These are phyloP conservation scores for Gavialis gangeticus DNA, from an alignment of 2,113 vertebrate species.

Conservation along the genomic window DNA sequence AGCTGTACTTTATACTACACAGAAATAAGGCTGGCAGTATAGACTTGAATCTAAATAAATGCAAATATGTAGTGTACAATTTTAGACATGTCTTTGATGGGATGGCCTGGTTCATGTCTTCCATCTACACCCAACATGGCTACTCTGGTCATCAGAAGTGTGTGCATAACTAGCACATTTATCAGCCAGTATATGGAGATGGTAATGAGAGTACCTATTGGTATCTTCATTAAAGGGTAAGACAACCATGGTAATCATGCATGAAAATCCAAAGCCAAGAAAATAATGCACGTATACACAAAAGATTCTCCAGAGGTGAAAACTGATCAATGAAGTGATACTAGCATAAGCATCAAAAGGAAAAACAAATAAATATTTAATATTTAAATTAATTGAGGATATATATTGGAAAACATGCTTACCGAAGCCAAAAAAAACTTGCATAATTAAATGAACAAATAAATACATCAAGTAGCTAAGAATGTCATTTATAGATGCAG, in stretches of 20 bases:
- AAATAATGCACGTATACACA: not conserved
- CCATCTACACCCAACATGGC: not conserved
- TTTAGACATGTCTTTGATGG: not conserved
- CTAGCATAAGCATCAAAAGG: not conserved
- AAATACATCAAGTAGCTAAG: slow-evolving; percentile 18
- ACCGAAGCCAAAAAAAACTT: not conserved
- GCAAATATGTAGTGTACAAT: too few species aligned
- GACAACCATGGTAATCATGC: not conserved
- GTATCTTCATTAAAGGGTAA: not conserved
- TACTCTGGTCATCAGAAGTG: not conserved
- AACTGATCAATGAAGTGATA: not conserved
- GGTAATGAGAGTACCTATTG: not conserved
- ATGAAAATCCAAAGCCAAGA: not conserved
- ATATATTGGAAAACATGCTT: not conserved
- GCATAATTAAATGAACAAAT: slow-evolving; percentile 2
- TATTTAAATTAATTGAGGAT: not conserved
- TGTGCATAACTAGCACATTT: not conserved
- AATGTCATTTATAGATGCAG: not conserved
- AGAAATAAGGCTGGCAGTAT: too few species aligned
- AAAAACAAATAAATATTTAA: not conserved
- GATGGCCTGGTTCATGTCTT: not conserved
- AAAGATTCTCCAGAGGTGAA: not conserved
- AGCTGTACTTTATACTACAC: too few species aligned
- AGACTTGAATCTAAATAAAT: too few species aligned
- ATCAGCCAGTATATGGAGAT: not conserved